Base-by-base conservation (phyloP, 2,888 invertebrate species). In the Anthrax anthrax region DNA sequence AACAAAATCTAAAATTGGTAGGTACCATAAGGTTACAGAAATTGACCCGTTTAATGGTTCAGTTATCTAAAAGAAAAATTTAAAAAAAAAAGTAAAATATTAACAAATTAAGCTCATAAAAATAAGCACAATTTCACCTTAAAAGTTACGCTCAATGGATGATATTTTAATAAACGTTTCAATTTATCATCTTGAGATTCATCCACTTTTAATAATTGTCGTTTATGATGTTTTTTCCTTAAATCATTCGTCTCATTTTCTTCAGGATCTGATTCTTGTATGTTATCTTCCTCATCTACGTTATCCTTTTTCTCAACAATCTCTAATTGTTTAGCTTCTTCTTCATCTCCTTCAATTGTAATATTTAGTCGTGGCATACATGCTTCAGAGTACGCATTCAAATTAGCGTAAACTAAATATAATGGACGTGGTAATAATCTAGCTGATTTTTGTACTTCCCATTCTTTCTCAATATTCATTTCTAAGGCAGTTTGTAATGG, bases 401-500 rank as follows among this genome's bases (percentile, higher is more conserved):
- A 74, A 70, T 92, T 89, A 45, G 87, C 82, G 69, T 86, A 94
- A 6, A 92, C 73, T 52, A 92, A 75, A 66, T 91, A 95, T 17
- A 95, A 70, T 1, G 90, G 82, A 36, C 81, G 74, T 1, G 92
- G 85, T 37, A 95, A 70, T 48, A 87, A 73, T 40, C 78, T 72
- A 3, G 87, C 84, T 50, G 80, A 73, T 58, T 80, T 76, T 55
- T 85, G 80, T 59, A 90, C 82, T 57, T 81, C 80, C 60, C 84
- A 76, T 52, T 83, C 79, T 57, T 83, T 81, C 62, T 88, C 87
- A 47, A 87, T 73, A 4, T 83, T 78, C 56, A 91, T 73, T 29
- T 85, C 84, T 42, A 95, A 72, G 57, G 89, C 84, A 57, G 90
- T 87, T 69, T 94, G 91, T 17, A 95, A 70, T 1, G 94, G 92